Conservation (phyloP, 1,140 invertebrate genomes). For the Zaprionus davidi region DNA sequence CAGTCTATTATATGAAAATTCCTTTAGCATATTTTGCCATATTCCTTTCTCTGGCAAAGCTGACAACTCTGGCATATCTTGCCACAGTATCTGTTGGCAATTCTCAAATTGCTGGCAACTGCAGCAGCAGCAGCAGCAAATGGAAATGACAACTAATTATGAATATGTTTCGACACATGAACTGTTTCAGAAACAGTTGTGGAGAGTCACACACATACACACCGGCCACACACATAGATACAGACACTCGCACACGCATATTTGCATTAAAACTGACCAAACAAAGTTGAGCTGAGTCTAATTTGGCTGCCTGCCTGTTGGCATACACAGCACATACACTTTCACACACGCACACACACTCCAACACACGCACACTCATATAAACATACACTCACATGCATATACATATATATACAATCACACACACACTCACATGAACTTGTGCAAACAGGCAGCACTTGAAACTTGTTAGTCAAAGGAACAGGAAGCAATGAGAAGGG, state of each 20-base stretch:
- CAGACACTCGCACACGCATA: conserved; percentile 23
- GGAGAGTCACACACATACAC: neutral
- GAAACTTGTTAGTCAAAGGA: conserved; percentile 59
- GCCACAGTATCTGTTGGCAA: conserved; percentile 13
- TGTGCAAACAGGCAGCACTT: conserved; percentile 71
- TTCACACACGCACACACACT: conserved; percentile 37
- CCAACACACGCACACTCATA: conserved; percentile 15
- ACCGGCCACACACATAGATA: neutral
- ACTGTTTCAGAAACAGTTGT: conserved; percentile 36
- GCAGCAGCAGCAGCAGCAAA: conserved; percentile 34
- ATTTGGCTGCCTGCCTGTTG: conserved; percentile 69
- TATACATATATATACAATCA: conserved; percentile 33
- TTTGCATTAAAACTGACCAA: conserved; percentile 80
- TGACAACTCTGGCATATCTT: conserved; percentile 5
- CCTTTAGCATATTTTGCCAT: neutral
- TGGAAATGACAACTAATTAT: conserved; percentile 71
- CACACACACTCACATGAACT: conserved; percentile 43
- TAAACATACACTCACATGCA: conserved; percentile 32
- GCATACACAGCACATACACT: conserved; percentile 41
- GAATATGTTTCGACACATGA: conserved; percentile 77
- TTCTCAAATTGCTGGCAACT: conserved; percentile 13
- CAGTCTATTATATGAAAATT: conserved; percentile 1
- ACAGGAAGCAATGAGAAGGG: neutral
- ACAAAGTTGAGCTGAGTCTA: conserved; percentile 76
- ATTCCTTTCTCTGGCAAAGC: neutral